Percentiles rank a stretch among this genome's conserved stretches.
Evolutionary conservation across 1,140 invertebrate species (phyloP).

Genomic region (Cydia strobilella): DNA sequence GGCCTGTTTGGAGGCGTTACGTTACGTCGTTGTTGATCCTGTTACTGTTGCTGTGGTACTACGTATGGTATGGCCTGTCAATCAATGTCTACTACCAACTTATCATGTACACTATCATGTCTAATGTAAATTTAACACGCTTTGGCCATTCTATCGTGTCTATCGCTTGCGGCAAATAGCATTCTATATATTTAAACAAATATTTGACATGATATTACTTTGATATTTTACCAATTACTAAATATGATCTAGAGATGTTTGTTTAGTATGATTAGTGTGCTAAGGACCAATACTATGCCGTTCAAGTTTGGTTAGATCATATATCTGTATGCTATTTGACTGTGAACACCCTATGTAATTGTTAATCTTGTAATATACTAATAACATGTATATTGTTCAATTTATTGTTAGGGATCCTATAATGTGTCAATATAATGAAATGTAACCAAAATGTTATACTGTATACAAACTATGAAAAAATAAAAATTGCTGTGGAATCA

Average conservation of each 20-base stretch:
- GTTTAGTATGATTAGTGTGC: slow-evolving; percentile 47
- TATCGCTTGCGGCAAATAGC: slow-evolving; percentile 16
- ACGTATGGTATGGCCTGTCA: slow-evolving; percentile 8
- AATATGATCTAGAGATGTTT: slow-evolving; percentile 36
- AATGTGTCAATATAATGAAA: slow-evolving; percentile 75
- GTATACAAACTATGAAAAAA: slow-evolving; percentile 77
- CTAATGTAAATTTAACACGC: slow-evolving; percentile 18
- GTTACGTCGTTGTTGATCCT: slow-evolving; percentile 20
- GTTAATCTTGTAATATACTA: slow-evolving; percentile 67
- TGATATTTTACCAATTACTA: slow-evolving; percentile 43
- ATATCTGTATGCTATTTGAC: slow-evolving; percentile 50
- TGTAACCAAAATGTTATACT: slow-evolving; percentile 79
- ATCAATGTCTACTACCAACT: background rate
- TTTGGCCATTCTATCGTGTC: slow-evolving; percentile 12
- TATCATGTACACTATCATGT: slow-evolving; percentile 17
- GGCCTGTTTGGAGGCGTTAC: background rate
- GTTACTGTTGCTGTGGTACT: background rate
- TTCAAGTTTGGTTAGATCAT: slow-evolving; percentile 51
- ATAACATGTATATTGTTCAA: slow-evolving; percentile 72
- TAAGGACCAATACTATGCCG: slow-evolving; percentile 57
- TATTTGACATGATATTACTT: slow-evolving; percentile 47
- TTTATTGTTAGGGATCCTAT: slow-evolving; percentile 69
- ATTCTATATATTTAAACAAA: slow-evolving; percentile 7
- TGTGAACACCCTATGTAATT: slow-evolving; percentile 51
- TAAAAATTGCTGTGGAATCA: slow-evolving; percentile 69